Base-by-base conservation (phyloP, 2,888 invertebrate species). In the Drosophila quinaria region DNA sequence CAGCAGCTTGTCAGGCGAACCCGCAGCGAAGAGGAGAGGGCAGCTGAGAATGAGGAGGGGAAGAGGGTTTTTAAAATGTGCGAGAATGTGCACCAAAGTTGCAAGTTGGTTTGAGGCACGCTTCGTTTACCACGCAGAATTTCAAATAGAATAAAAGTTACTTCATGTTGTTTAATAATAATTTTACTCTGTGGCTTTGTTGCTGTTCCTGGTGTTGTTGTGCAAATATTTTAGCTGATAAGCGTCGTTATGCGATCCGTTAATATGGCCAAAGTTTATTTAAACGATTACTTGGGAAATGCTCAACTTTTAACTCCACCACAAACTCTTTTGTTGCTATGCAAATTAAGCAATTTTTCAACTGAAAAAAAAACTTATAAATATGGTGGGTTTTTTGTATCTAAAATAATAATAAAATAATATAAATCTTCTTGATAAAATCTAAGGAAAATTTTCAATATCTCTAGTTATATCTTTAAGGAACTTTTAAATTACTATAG, bases 81-180 rank as follows among this genome's bases (percentile, higher is more conserved):
- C 70, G 79, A 70, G 80, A 82, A 78, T 80, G 82, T 73, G 73
- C 78, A 73, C 59, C 67, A 65, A 81, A 77, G 71, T 79, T 79
- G 69, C 72, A 77, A 70, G 67, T 61, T 64, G 64, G 56, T 52
- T 70, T 70, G 70, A 44, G 80, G 79, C 82, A 86, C 78, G 85
- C 82, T 80, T 82, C 75, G 81, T 55, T 86, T 74, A 65, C 81
- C 84, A 72, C 72, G 50, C 55, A 60, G 81, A 82, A 78, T 81
- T 58, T 67, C 61, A 74, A 82, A 85, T 72, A 80, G 81, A 77
- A 80, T 80, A 77, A 80, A 79, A 67, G 63, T 77, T 74, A 63
- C 59, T 50, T 44, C 55, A 62, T 65, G 58, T 73, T 73, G 52
- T 55, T 69, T 66, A 62, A 75, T 66, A 68, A 70, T 58, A 35